Evolutionary conservation across 2,888 invertebrate species (phyloP).

Genomic region (Seladonia tumulorum): DNA sequence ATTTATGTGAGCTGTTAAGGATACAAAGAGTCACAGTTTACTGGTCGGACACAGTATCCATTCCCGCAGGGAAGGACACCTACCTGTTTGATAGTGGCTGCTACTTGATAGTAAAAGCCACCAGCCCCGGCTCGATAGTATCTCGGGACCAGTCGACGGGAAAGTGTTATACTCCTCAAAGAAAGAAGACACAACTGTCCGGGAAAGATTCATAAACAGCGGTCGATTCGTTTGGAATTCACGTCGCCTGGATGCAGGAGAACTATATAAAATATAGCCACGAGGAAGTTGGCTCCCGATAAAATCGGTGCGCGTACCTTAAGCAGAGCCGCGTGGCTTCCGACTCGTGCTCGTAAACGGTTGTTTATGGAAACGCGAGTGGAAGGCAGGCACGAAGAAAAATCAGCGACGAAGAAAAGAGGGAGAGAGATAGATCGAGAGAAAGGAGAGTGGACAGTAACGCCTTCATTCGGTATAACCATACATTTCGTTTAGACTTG

Average conservation of each 20-base stretch:
- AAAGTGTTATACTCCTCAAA: not conserved
- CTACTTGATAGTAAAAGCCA: not conserved
- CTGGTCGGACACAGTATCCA: not conserved
- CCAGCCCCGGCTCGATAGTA: not conserved
- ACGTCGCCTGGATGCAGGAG: not conserved
- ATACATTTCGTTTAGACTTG: conserved; percentile 30
- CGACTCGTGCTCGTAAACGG: conserved; percentile 43
- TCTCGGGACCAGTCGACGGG: not conserved
- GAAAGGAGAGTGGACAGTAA: conserved; percentile 21
- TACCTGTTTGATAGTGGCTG: not conserved
- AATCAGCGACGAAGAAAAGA: conserved; percentile 16
- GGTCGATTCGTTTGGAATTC: conserved; percentile 15
- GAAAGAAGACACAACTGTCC: conserved; percentile 13
- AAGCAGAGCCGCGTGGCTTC: conserved; percentile 28
- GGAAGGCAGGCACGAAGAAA: conserved; percentile 18
- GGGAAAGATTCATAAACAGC: conserved; percentile 13
- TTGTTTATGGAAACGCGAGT: conserved; percentile 44
- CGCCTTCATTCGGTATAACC: conserved; percentile 39
- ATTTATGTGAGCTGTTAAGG: not conserved
- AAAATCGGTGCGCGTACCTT: conserved; percentile 44
- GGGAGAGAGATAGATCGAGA: conserved; percentile 15
- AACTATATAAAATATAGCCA: conserved; percentile 45
- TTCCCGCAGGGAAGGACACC: not conserved
- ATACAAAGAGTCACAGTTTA: not conserved
- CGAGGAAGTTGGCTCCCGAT: conserved; percentile 31